Evolutionary conservation across 2,888 invertebrate genomes (phyloP).

Genomic region (Sinohyriopsis cumingii): DNA sequence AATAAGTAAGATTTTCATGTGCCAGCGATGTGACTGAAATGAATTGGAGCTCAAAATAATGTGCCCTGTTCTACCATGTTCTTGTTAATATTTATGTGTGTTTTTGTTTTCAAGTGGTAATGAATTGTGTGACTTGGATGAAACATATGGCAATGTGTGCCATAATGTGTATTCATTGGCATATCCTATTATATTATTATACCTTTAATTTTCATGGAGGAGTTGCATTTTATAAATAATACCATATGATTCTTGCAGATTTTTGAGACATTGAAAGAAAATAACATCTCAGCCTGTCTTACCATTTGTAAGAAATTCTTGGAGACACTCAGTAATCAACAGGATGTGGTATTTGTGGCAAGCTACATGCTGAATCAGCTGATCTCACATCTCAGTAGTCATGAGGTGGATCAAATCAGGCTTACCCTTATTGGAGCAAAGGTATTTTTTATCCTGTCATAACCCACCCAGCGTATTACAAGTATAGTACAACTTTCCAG

Average conservation of each 20-base stretch:
- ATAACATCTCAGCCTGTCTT: constrained; percentile 42
- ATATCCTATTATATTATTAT: no score
- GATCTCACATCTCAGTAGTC: constrained; percentile 30
- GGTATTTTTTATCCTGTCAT: constrained; percentile 37
- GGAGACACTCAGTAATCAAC: constrained; percentile 47
- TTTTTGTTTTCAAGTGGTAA: no score
- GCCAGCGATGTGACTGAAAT: no score
- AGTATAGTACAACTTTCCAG: background rate
- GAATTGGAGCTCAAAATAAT: no score
- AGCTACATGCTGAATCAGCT: constrained; percentile 61
- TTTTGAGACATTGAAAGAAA: constrained; percentile 48
- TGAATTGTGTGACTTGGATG: no score
- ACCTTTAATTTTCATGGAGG: no score
- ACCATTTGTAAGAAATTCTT: constrained; percentile 56
- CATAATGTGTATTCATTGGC: no score
- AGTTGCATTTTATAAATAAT: no score
- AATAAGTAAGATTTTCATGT: no score
- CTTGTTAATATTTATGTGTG: no score
- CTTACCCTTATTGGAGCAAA: constrained; percentile 63
- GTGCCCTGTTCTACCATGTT: no score
- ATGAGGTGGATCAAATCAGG: constrained; percentile 43
- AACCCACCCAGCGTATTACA: background rate
- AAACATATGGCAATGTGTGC: no score
- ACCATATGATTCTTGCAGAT: constrained; percentile 32
- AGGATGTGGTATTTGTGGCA: constrained; percentile 59